Percentiles rank a stretch among this genome's conserved stretches.
phyloP scores from a whole-genome alignment of 2,888 invertebrate genomes.

The Rotaria sp. region DNA sequence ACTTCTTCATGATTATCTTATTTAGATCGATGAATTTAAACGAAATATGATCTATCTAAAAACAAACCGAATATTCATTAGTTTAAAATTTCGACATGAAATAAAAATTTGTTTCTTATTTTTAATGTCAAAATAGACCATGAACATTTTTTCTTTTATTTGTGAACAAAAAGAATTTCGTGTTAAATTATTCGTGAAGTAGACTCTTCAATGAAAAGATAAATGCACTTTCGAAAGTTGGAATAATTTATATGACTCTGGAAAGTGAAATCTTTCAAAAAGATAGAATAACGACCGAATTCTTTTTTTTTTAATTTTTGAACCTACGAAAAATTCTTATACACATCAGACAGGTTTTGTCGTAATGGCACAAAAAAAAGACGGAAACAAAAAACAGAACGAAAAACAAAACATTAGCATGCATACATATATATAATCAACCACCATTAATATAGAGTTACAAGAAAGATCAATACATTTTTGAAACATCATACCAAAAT shows the following conservation, averaged over 20 bases:
- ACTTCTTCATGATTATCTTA: no score
- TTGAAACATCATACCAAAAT: background rate
- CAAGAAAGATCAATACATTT: background rate
- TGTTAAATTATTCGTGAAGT: background rate
- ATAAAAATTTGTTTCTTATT: background rate
- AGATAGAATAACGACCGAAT: background rate
- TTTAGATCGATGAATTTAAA: no score
- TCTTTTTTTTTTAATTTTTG: background rate
- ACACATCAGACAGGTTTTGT: background rate
- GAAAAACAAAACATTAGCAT: background rate
- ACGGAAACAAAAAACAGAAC: background rate
- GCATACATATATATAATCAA: background rate
- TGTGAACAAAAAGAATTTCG: background rate
- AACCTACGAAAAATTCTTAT: conserved; percentile 5
- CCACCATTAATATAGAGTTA: background rate
- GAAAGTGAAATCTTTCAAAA: background rate
- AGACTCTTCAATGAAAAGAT: background rate
- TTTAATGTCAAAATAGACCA: background rate
- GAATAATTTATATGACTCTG: background rate
- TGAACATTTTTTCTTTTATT: background rate
- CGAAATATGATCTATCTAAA: background rate
- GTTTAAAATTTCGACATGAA: background rate
- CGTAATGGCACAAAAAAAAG: background rate
- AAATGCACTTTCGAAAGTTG: background rate
- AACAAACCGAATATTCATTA: background rate